Evolutionary conservation across 2,888 invertebrate genomes (phyloP).

Genomic region (Tigriopus californicus): DNA sequence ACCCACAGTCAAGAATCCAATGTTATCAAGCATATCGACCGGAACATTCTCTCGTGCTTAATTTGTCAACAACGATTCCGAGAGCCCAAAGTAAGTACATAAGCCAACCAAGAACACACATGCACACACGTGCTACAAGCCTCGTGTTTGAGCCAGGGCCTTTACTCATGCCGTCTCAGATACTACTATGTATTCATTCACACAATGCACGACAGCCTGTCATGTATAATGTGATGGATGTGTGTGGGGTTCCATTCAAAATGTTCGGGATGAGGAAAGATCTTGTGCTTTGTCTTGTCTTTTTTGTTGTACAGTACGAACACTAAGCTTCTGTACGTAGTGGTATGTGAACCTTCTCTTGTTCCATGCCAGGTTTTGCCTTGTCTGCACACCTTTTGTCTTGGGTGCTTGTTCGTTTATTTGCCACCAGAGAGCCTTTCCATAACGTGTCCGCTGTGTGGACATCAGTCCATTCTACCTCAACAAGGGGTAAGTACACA

Average conservation of each 20-base stretch:
- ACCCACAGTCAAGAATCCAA: not conserved
- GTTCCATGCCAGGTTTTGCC: constrained; percentile 27
- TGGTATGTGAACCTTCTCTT: not conserved
- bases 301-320: not conserved
- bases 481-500: constrained; percentile 26
- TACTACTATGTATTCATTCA: not conserved
- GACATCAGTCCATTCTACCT: constrained; percentile 33
- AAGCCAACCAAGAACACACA: not conserved
- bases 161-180: not conserved
- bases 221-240: too few species aligned
- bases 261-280: too few species aligned
- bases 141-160: not conserved
- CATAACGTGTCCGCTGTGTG: constrained; percentile 32
- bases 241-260: too few species aligned
- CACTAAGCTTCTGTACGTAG: not conserved
- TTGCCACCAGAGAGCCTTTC: constrained; percentile 32
- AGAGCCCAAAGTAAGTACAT: constrained; percentile 24
- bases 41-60: constrained; percentile 25
- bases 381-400: constrained; percentile 34
- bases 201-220: too few species aligned
- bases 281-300: too few species aligned
- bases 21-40: constrained; percentile 17
- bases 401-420: constrained; percentile 29
- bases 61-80: constrained; percentile 27
- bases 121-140: not conserved